These are phyloP conservation scores for Halcyon senegalensis DNA, from an alignment of 2,113 vertebrate genomes.

Conservation along the genomic window DNA sequence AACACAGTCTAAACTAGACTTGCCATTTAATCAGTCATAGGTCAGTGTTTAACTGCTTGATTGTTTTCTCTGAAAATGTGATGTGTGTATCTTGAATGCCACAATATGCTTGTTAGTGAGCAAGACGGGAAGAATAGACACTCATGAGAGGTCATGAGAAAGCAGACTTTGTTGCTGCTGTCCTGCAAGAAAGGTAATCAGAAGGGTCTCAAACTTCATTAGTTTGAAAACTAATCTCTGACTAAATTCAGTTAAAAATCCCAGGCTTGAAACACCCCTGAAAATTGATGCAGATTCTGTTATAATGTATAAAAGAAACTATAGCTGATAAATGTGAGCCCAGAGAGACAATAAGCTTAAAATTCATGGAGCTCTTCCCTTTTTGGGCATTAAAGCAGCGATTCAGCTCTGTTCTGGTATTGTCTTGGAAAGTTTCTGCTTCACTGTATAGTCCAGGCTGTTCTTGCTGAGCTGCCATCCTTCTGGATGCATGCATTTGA, in stretches of 20 bases:
- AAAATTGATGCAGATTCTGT: not conserved
- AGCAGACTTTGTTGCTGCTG: not conserved
- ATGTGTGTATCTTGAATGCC: not conserved
- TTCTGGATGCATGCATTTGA: constrained; percentile 31
- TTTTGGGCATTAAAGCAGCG: not conserved
- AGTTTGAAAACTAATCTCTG: not conserved
- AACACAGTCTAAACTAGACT: not conserved
- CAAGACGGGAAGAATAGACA: not conserved
- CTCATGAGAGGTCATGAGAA: not conserved
- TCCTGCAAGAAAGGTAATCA: not conserved
- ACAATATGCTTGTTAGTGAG: not conserved
- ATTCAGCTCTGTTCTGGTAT: not conserved
- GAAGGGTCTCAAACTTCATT: not conserved
- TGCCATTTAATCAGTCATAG: not conserved
- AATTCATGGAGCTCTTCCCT: not conserved
- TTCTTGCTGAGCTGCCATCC: constrained; percentile 37
- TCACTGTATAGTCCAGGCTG: not conserved
- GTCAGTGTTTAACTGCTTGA: not conserved
- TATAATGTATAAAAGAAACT: not conserved
- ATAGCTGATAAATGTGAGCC: not conserved
- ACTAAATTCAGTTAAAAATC: not conserved
- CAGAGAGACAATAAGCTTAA: not conserved
- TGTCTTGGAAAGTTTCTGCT: not conserved
- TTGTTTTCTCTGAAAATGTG: constrained; percentile 16
- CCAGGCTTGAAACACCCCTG: not conserved